These are phyloP conservation scores for Halcyon leucocephala DNA, from an alignment of 2,797 vertebrate species.

Conservation along the genomic window DNA sequence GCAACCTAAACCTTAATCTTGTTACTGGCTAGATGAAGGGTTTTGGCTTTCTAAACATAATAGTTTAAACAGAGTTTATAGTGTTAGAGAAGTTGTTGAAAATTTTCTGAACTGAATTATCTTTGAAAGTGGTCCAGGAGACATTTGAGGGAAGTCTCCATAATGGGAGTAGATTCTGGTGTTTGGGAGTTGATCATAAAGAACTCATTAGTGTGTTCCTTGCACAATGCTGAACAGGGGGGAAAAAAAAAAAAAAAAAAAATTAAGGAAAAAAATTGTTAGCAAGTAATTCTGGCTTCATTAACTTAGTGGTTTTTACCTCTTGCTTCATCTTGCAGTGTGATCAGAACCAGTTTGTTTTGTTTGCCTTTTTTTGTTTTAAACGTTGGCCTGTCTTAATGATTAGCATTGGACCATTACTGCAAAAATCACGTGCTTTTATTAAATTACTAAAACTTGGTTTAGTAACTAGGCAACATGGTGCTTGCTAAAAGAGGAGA, in stretches of 20 bases:
- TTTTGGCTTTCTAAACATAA: not conserved
- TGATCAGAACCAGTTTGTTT: not conserved
- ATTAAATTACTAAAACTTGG: not conserved
- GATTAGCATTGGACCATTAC: not conserved
- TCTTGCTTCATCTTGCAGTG: not conserved
- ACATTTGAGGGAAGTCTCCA: not conserved
- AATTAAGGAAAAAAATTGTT: not conserved
- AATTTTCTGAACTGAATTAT: not conserved
- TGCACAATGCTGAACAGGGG: not conserved
- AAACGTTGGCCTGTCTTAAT: not conserved
- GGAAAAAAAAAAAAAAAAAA: not conserved
- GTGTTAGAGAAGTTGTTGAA: conserved; percentile 16
- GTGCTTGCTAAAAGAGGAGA: not conserved
- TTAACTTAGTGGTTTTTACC: not conserved
- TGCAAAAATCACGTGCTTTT: not conserved
- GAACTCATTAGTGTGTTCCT: not conserved
- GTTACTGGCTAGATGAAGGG: not conserved
- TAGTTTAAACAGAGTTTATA: not conserved
- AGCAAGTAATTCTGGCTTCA: not conserved
- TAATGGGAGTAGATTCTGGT: not conserved
- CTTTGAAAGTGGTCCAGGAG: not conserved
- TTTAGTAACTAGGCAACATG: not conserved
- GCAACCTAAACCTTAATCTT: not conserved
- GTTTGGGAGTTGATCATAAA: not conserved
- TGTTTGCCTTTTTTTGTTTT: not conserved